Conservation (phyloP, 30 jellyfish, hydroid and myxozoan genomes). For the Aurelia sp. region DNA sequence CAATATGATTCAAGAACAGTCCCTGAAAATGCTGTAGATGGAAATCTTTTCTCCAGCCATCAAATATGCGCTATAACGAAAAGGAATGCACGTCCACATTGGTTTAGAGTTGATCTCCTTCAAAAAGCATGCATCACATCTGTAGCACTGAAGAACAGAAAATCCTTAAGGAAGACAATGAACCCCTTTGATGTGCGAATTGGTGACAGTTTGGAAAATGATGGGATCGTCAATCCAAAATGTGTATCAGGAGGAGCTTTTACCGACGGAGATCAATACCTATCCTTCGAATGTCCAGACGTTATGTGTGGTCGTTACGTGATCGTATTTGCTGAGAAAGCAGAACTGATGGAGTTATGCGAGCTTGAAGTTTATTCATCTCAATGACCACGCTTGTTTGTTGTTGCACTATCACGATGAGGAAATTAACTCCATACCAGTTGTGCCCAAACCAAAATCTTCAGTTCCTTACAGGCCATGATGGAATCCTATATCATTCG, state of each 20-base stretch:
- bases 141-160: slow-evolving; percentile 15
- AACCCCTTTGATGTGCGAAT: slow-evolving; percentile 46
- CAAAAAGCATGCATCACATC: not conserved
- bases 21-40: not conserved
- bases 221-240: not conserved
- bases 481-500: no score
- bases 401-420: no score
- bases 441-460: no score
- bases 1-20: not conserved
- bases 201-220: slow-evolving; percentile 8
- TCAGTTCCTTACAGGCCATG: no score
- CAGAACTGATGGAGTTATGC: no score
- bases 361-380: no score
- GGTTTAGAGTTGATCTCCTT: not conserved
- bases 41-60: not conserved
- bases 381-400: no score
- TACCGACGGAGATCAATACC: not conserved
- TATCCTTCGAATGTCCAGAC: not conserved
- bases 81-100: not conserved
- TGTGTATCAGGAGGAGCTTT: slow-evolving; percentile 11
- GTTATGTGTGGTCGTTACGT: slow-evolving; percentile 20
- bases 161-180: not conserved
- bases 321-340: not conserved
- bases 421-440: no score
- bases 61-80: not conserved